Conservation (phyloP, 2,888 invertebrate species). For the Xestoiulus laeticollis region DNA sequence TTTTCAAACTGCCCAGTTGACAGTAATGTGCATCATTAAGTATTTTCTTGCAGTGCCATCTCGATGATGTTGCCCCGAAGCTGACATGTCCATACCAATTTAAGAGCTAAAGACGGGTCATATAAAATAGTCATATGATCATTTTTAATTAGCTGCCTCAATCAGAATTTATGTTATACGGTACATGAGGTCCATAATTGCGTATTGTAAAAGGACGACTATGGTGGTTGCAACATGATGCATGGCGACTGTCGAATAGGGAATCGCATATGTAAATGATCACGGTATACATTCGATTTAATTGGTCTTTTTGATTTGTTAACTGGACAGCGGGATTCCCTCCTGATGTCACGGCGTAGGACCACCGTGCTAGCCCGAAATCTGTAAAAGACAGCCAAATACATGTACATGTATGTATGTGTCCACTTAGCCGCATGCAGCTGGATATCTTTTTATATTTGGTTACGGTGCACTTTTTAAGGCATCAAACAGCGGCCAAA, state of each 20-base stretch:
- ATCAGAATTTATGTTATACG: neutral
- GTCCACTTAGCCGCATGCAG: slow-evolving; percentile 37
- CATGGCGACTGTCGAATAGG: neutral
- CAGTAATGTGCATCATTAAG: no score
- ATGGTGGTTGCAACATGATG: neutral
- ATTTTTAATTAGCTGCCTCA: neutral
- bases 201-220: neutral
- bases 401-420: neutral
- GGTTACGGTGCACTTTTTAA: slow-evolving; percentile 27
- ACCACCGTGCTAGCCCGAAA: slow-evolving; percentile 16
- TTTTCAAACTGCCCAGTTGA: no score
- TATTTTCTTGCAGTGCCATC: no score
- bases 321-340: slow-evolving; percentile 17
- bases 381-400: neutral
- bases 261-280: neutral
- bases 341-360: neutral
- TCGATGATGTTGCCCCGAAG: no score
- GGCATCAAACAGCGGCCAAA: slow-evolving; percentile 34
- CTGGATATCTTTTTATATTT: slow-evolving; percentile 37
- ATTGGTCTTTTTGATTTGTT: neutral
- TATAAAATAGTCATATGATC: no score
- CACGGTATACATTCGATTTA: neutral
- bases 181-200: neutral
- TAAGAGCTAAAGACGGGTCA: no score
- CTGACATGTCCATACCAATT: no score